Evolutionary conservation across 2,797 vertebrate species (phyloP).

Genomic region (Centropyge bicolor): DNA sequence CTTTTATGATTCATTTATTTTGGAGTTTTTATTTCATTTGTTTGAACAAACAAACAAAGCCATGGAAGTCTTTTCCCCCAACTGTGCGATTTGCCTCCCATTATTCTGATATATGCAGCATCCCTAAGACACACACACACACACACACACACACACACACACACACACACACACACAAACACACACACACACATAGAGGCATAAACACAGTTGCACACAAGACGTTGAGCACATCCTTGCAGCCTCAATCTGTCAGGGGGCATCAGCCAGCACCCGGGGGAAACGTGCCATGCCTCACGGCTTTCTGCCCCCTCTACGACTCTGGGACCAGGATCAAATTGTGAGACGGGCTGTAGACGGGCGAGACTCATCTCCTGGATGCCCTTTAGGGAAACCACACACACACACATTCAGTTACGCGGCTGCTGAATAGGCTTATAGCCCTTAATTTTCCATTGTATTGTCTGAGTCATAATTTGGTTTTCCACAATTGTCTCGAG

Average conservation of each 20-base stretch:
- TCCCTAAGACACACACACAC: constrained; percentile 8
- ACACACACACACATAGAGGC: constrained; percentile 16
- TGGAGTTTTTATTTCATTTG: constrained; percentile 34
- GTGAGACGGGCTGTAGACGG: constrained; percentile 34
- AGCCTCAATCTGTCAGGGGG: constrained; percentile 85
- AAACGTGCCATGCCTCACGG: constrained; percentile 51
- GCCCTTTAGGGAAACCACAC: constrained; percentile 40
- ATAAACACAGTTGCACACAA: constrained; percentile 18
- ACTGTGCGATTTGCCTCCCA: constrained; percentile 37
- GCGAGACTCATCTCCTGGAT: constrained; percentile 40
- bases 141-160: constrained; percentile 27
- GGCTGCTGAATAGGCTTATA: constrained; percentile 9
- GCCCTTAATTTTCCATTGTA: constrained; percentile 48
- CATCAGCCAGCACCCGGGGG: constrained; percentile 76
- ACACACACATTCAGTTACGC: constrained; percentile 17
- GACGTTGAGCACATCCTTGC: constrained; percentile 44
- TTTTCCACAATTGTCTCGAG: constrained; percentile 47
- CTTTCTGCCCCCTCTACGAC: constrained; percentile 41
- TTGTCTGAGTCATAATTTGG: constrained; percentile 49
- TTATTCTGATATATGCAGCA: constrained; percentile 55
- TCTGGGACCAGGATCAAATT: constrained; percentile 54
- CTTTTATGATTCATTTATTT: constrained; percentile 38
- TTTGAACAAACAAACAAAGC: constrained; percentile 53
- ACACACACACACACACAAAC: constrained; percentile 17
- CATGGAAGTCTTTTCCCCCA: constrained; percentile 13